phyloP scores from a whole-genome alignment of 2,888 invertebrate species.

The Cylindroiulus punctatus region DNA sequence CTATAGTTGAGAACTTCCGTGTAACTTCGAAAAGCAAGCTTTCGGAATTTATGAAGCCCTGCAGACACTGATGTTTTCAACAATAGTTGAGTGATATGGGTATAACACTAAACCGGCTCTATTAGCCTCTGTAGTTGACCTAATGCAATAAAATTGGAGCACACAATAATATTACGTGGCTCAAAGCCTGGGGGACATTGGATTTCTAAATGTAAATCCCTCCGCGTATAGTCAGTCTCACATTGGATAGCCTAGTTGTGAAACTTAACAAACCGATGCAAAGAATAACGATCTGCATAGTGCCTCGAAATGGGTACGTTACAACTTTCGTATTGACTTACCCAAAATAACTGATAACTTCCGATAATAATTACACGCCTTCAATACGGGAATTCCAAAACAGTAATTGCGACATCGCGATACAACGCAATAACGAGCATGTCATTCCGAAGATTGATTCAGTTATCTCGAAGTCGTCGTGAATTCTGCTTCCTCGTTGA shows the following conservation, averaged over 20 bases:
- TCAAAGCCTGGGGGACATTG: neutral
- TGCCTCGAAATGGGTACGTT: neutral
- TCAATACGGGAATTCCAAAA: conserved; percentile 3
- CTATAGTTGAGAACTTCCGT: no score
- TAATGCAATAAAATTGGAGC: neutral
- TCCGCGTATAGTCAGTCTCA: no score
- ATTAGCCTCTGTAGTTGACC: no score
- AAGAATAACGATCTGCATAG: neutral
- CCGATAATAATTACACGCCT: neutral
- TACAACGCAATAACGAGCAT: neutral
- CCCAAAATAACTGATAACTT: neutral
- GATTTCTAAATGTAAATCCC: no score
- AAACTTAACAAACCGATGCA: neutral
- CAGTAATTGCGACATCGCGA: neutral
- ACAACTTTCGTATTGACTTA: neutral
- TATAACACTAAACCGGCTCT: no score
- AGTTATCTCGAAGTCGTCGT: conserved; percentile 1
- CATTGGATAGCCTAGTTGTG: neutral
- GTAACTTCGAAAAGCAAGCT: no score
- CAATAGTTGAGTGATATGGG: no score
- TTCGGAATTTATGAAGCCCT: no score
- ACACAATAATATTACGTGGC: neutral
- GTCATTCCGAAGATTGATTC: neutral
- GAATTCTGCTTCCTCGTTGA: conserved; percentile 12
- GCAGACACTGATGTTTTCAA: no score